Conservation (phyloP, 53 echinoderm and acorn worm genomes). For the Luidia sarsii region DNA sequence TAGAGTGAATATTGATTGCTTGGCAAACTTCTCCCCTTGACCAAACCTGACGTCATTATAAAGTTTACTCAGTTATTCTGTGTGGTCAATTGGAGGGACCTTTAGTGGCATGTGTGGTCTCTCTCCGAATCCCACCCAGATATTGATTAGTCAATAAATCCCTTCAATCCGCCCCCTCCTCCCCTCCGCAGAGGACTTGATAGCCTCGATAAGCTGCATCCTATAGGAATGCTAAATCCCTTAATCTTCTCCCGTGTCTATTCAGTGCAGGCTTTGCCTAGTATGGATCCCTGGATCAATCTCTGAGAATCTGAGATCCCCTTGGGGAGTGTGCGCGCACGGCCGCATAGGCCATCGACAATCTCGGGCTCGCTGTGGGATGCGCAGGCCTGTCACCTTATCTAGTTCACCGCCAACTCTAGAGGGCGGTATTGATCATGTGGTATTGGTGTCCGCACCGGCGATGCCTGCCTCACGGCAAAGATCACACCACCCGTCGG, state of each 20-base stretch:
- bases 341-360: not conserved
- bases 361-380: no score
- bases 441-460: no score
- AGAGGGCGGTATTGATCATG: conserved; percentile 33
- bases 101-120: no score
- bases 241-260: not conserved
- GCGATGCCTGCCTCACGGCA: no score
- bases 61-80: no score
- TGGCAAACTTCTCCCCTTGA: no score
- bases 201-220: not conserved
- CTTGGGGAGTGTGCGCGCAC: not conserved
- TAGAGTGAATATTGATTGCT: no score
- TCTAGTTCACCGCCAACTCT: conserved; percentile 8
- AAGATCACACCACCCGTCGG: no score
- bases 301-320: conserved; percentile 23
- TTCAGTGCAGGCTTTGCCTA: conserved; percentile 2
- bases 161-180: not conserved
- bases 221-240: conserved; percentile 17
- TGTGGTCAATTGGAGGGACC: no score
- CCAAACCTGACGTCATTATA: no score
- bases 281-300: conserved; percentile 17
- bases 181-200: not conserved
- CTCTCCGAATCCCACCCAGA: conserved; percentile 1
- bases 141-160: conserved; percentile 31
- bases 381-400: not conserved